Evolutionary conservation across 1,140 invertebrate species (phyloP).

Genomic region (Habropoda laboriosa): DNA sequence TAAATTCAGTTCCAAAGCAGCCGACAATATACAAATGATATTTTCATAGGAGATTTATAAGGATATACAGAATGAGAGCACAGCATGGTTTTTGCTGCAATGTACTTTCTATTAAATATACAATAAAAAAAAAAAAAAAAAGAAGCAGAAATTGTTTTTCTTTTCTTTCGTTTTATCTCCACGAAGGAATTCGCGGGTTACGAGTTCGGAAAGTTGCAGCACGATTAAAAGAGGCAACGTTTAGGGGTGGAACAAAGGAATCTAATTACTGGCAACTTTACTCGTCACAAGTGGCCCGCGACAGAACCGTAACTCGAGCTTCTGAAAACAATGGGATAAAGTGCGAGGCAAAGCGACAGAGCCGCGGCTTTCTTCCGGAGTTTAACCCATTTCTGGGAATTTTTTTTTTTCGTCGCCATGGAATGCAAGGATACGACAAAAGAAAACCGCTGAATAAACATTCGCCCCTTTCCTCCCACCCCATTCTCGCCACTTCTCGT

Average conservation of each 20-base stretch:
- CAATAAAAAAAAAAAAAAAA: too few species aligned
- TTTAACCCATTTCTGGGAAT: constrained; percentile 30
- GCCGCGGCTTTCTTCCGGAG: constrained; percentile 19
- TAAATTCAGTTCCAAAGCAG: too few species aligned
- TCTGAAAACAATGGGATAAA: constrained; percentile 28
- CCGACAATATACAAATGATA: too few species aligned
- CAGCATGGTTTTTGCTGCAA: too few species aligned
- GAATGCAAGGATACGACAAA: not conserved
- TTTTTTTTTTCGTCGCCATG: not conserved
- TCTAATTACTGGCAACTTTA: constrained; percentile 41
- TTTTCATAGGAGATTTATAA: too few species aligned
- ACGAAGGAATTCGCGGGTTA: not conserved
- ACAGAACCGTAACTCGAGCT: not conserved
- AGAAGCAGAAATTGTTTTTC: too few species aligned
- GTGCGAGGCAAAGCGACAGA: constrained; percentile 5
- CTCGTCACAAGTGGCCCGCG: constrained; percentile 30
- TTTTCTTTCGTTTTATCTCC: not conserved
- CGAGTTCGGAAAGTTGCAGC: not conserved
- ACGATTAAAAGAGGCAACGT: not conserved
- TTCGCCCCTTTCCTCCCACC: too few species aligned
- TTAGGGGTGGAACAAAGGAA: constrained; percentile 34
- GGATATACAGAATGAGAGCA: too few species aligned
- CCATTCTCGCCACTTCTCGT: too few species aligned
- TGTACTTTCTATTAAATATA: too few species aligned
- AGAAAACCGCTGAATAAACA: not conserved